Evolutionary conservation across 2,888 invertebrate species (phyloP).

Genomic region (Craniophora ligustri): DNA sequence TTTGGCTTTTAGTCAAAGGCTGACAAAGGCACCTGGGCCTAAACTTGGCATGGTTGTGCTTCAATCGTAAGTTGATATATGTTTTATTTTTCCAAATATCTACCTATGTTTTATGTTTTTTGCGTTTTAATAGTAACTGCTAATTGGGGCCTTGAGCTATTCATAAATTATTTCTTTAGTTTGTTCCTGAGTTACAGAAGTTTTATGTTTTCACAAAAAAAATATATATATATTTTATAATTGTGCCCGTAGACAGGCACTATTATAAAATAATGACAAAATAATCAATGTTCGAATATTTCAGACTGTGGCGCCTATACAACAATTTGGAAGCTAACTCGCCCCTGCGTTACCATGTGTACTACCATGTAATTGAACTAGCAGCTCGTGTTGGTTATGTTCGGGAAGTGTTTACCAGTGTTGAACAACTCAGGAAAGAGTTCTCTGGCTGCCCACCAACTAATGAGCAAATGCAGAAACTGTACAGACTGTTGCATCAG

Average conservation of each 20-base stretch:
- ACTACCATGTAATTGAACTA: conserved; percentile 96
- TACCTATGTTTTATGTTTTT: too few species aligned
- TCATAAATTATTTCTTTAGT: too few species aligned
- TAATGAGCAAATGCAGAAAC: conserved; percentile 96
- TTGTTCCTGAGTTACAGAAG: too few species aligned
- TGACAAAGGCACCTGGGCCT: conserved; percentile 95
- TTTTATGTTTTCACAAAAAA: too few species aligned
- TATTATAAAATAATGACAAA: too few species aligned
- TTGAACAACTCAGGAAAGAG: conserved; percentile 94
- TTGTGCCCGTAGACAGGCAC: too few species aligned
- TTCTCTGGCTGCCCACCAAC: conserved; percentile 94
- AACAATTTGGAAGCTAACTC: conserved; percentile 96
- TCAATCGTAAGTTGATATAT: conserved; percentile 91
- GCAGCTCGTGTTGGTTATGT: conserved; percentile 96
- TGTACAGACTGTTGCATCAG: conserved; percentile 96
- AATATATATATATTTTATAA: too few species aligned
- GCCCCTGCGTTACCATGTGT: conserved; percentile 96
- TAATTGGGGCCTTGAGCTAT: too few species aligned
- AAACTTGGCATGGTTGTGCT: conserved; percentile 94
- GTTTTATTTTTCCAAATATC: background rate
- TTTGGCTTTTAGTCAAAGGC: conserved; percentile 96
- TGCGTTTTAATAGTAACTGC: too few species aligned
- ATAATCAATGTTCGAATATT: conserved; percentile 65
- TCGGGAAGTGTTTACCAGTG: conserved; percentile 94
- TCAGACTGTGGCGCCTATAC: conserved; percentile 96